Evolutionary conservation across 1,140 invertebrate species (phyloP), one percentile per base, ranked within the genome.

Genomic region (Sweltsa coloradensis): DNA sequence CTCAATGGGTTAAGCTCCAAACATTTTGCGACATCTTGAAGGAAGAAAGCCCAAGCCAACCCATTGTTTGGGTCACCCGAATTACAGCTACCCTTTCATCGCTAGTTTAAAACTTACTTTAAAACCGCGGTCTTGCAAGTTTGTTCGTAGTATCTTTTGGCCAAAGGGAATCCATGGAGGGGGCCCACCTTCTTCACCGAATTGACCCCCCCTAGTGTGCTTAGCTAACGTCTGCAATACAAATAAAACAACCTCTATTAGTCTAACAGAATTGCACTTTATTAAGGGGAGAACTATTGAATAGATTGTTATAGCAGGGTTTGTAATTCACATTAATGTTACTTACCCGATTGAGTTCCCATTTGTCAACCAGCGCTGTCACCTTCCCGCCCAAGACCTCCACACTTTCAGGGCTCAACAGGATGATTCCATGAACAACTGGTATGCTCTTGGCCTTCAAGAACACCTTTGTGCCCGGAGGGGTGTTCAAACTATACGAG

Each of bases 141-240:
- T 60, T 11, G 75, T 66, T 56, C 74, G 74, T 29, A 80, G 59
- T 23, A 81, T 76, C 59, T 80, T 80, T 57, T 85, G 79, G 1
- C 89, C 89, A 73, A 95, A 93, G 34, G 88, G 82, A 51, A 92
- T 87, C 86, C 89, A 94, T 34, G 82, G 82, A 31, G 87, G 87
- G n/a, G 85, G 85, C 2, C 83, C 79, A 51, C 81, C 80, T 57
- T 85, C 78, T 29, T 70, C 74, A 1, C 77, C 66, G 41, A 65
- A 55, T 53, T 68, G 53, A 27, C 55, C 73, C 65, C n/a, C n/a
- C 77, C 75, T 41, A 51, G 72, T 81, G 56, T 85, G 81, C 52
- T 75, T 78, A 3, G 83, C 79, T 45, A 91, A 68, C 67, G 77
- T 83, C 76, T 79, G 36, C 21, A 59, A 46, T 41, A 41, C 27